Conservation (phyloP, 2,888 invertebrate genomes). For the Biston stratarius region DNA sequence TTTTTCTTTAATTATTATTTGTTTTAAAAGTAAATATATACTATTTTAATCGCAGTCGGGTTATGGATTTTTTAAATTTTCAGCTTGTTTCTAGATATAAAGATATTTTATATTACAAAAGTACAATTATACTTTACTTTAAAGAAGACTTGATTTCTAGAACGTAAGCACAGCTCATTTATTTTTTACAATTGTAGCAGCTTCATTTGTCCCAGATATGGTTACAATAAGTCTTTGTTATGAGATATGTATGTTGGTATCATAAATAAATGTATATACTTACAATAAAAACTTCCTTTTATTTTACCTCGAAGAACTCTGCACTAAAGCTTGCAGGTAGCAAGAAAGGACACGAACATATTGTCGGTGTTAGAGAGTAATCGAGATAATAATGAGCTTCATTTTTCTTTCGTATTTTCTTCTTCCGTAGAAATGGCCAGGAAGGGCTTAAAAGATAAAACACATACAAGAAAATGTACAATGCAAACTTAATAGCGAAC, state of each 20-base stretch:
- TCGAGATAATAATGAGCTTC: conserved; percentile 49
- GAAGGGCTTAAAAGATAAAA: conserved; percentile 42
- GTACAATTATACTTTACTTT: neutral
- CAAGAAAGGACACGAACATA: conserved; percentile 48
- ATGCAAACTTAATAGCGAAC: neutral
- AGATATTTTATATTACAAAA: neutral
- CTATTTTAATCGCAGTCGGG: too few relatives aligned
- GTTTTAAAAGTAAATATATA: too few relatives aligned
- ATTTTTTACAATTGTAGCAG: neutral
- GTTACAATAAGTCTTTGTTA: conserved; percentile 15
- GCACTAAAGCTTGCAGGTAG: conserved; percentile 43
- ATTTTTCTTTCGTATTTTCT: conserved; percentile 48
- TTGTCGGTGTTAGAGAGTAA: conserved; percentile 48
- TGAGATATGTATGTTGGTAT: conserved; percentile 14
- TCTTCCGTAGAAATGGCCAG: conserved; percentile 38
- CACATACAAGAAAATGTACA: conserved; percentile 11
- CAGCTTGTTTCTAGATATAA: neutral
- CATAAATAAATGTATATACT: neutral
- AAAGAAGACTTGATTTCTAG: neutral
- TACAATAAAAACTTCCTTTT: conserved; percentile 38
- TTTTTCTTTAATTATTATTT: too few relatives aligned
- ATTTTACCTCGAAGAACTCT: conserved; percentile 41
- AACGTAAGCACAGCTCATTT: neutral
- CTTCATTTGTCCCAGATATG: conserved; percentile 1
- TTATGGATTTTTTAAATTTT: too few relatives aligned